A percentile compares a stretch with the other conserved stretches of the same genome.
Evolutionary conservation across 2,797 vertebrate genomes (phyloP).

Genomic region (Paguma larvata): DNA sequence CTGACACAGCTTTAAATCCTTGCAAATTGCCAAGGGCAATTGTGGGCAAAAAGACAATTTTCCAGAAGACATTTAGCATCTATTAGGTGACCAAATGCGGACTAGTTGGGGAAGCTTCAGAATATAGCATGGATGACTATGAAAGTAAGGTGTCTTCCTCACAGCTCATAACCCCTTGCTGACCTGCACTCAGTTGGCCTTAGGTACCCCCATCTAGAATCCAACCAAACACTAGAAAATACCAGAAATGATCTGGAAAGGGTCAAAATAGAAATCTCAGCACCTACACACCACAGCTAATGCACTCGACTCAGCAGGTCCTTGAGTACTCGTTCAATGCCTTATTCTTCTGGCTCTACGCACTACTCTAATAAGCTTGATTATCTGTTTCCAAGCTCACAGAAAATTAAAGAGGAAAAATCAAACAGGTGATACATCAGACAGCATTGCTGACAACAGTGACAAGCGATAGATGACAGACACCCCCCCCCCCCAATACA

Average conservation of each 20-base stretch:
- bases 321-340: neutral
- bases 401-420: constrained; percentile 65
- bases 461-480: constrained; percentile 43
- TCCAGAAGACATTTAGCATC: neutral
- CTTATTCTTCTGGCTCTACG: constrained; percentile 53
- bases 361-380: constrained; percentile 47
- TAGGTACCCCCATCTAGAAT: neutral
- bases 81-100: neutral
- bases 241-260: neutral
- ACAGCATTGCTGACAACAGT: neutral
- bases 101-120: neutral
- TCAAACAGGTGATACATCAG: constrained; percentile 25
- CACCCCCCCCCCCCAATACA: neutral
- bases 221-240: neutral
- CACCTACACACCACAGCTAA: neutral
- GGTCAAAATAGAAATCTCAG: neutral
- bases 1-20: neutral
- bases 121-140: neutral
- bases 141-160: neutral
- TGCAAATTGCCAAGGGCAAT: constrained; percentile 25
- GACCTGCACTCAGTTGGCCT: neutral
- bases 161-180: neutral
- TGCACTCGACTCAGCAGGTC: neutral
- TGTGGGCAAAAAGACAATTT: neutral
- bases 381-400: constrained; percentile 41